Base-by-base conservation (phyloP, 2,797 vertebrate species). In the Pangasius djambal region DNA sequence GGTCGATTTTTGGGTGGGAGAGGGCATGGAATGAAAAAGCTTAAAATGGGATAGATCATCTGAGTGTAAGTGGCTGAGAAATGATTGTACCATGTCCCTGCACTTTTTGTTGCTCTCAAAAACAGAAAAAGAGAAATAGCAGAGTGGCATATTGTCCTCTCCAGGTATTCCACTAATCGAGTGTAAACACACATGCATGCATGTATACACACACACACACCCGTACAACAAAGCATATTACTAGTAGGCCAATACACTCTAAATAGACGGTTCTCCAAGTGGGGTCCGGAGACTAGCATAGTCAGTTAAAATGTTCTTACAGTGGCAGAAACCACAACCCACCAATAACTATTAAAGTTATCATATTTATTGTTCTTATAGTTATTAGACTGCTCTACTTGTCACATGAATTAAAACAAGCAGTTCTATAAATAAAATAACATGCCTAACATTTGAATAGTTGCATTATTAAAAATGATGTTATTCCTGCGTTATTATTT, bases 1-100 rank as follows among this genome's bases (percentile, higher is more conserved):
- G 93, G 94, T 95, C 95, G 94, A 96, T 95, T 96, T 95, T 94
- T 93, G 92, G 89, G 91, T 88, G 92, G 90, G 89, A 88, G 78
- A 85, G 87, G 70, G 63, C 15, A 88, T 8, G 55, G 77, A 74
- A 86, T 88, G 67, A 74, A 89, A 87, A 90, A 40, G 95, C 94
- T 95, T 94, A 95, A 95, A 95, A 94, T 95, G 94, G 94, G 92
- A 94, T 90, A 89, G 93, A 95, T 95, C 93, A 93, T 95, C 94
- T 86, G 93, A 93, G 92, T 94, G 94, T 86, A 93, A 94, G 93
- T 89, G 92, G 94, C 92, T 93, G 95, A 94, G 92, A 95, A 95
- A 96, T 96, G 94, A 96, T 92, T 91, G 92, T 91, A 94, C 92
- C 92, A 77, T 89, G 75, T 70, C 69, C 87, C 91, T 93, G 88